Evolutionary conservation across 2,113 vertebrate genomes (phyloP), one percentile per base, ranked within the genome.

Genomic region (Hemibagrus wyckioides): DNA sequence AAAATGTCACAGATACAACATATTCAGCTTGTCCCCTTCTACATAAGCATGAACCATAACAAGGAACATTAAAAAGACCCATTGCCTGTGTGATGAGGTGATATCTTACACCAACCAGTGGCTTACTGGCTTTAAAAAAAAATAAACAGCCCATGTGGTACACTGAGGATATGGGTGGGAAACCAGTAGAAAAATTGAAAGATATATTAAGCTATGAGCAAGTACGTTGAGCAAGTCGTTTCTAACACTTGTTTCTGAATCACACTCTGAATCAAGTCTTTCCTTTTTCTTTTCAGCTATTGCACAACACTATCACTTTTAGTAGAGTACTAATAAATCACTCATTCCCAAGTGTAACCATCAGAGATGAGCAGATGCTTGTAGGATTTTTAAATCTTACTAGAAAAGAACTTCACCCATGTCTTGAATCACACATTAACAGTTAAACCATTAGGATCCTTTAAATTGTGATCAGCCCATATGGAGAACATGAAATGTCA

Each of bases 141-240:
- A 91, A 10, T 2, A 57, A 83, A 48, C 44, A 48, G 1, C 44
- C 9, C 44, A 48, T 96, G 94, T 97, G 97, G 96, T 97, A 97
- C 92, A 95, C 94, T 1, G 97, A 97, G 75, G 96, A 96, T 92
- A 96, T 98, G 96, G 97, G 98, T 92, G 97, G 98, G 82, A 93
- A 94, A 82, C 94, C 98, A 80, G 97, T 97, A 90, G 91, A 92
- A 77, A 97, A 97, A 88, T 97, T 97, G 15, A 87, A 92, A 57
- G 93, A 94, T 10, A 90, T 92, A 88, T 71, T 92, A 99, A 90
- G 97, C 98, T 0, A 28, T 69, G 2, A 95, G 97, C 98, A 0
- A 28, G 67, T 2, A 95, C 97, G 1, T 89, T 98, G 76, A 92
- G 95, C 19, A 28, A 90, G 17, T 88, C 96, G 76, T 97, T 98